Conservation (phyloP, 1,140 invertebrate species). For the Zaprionus davidi region DNA sequence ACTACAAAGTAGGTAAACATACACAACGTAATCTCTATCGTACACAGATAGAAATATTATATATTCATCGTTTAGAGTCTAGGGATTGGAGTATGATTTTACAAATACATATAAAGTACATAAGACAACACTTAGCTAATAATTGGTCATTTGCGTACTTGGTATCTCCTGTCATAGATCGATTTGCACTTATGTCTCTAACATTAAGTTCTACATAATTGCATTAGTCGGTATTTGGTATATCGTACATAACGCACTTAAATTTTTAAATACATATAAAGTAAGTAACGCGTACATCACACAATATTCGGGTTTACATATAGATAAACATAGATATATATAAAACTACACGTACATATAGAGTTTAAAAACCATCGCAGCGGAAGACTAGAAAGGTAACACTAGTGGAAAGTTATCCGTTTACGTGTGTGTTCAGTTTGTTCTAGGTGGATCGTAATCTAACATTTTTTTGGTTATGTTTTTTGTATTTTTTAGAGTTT, state of each 20-base stretch:
- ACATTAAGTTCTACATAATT: conserved; percentile 64
- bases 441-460: conserved; percentile 17
- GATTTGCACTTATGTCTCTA: conserved; percentile 26
- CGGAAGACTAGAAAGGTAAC: conserved; percentile 81
- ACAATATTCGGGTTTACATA: conserved; percentile 52
- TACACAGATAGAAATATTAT: conserved; percentile 35
- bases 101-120: conserved; percentile 30
- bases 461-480: conserved; percentile 18
- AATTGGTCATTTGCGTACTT: conserved; percentile 65
- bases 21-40: conserved; percentile 27
- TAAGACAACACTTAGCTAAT: conserved; percentile 65
- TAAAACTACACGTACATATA: conserved; percentile 45
- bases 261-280: conserved; percentile 37
- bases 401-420: conserved; percentile 78
- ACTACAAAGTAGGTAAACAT: conserved; percentile 35
- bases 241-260: conserved; percentile 42
- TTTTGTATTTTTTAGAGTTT: background rate
- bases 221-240: conserved; percentile 59
- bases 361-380: conserved; percentile 63
- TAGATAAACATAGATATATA: conserved; percentile 37
- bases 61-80: conserved; percentile 7
- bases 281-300: conserved; percentile 74
- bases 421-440: conserved; percentile 45
- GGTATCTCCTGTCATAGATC: conserved; percentile 23
- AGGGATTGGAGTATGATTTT: conserved; percentile 1